These are phyloP conservation scores for Drosophila sturtevanti DNA, from an alignment of 1,140 invertebrate species.

Conservation along the genomic window DNA sequence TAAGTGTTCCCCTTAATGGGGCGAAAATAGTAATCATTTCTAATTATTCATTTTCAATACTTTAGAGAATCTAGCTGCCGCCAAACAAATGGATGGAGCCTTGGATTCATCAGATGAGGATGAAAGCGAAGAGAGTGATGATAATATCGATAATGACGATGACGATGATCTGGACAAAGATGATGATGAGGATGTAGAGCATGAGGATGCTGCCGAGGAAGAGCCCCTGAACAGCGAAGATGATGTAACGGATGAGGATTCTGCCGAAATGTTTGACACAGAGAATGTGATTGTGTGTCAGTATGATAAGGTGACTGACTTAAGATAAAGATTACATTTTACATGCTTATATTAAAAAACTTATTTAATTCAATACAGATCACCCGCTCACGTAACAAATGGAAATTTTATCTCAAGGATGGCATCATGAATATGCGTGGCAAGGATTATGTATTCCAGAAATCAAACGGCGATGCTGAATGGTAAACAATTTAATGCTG, in stretches of 20 bases:
- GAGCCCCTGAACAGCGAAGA: conserved; percentile 98
- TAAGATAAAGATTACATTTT: fast-evolving
- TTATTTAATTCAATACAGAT: conserved; percentile 86
- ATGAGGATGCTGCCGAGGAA: conserved; percentile 91
- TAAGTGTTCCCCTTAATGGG: conserved; percentile 28
- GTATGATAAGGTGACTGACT: conserved; percentile 94
- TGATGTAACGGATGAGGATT: conserved; percentile 98
- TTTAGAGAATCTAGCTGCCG: conserved; percentile 67
- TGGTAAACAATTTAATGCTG: conserved; percentile 87
- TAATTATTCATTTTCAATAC: neutral
- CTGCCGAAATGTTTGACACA: conserved; percentile 97
- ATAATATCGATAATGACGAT: conserved; percentile 87
- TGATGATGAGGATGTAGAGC: conserved; percentile 88
- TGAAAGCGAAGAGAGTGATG: conserved; percentile 87
- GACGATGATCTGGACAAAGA: conserved; percentile 91
- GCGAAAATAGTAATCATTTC: neutral
- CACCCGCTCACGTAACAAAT: conserved; percentile 97
- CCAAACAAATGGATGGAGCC: conserved; percentile 86
- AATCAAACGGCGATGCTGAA: conserved; percentile 98
- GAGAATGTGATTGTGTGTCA: conserved; percentile 99
- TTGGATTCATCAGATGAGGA: conserved; percentile 91
- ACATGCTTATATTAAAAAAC: neutral
- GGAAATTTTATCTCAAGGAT: conserved; percentile 99
- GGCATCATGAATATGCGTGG: conserved; percentile 99
- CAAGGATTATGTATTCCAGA: conserved; percentile 99